These are phyloP conservation scores for Zophobas atratus DNA, from an alignment of 1,140 invertebrate species.

Conservation along the genomic window DNA sequence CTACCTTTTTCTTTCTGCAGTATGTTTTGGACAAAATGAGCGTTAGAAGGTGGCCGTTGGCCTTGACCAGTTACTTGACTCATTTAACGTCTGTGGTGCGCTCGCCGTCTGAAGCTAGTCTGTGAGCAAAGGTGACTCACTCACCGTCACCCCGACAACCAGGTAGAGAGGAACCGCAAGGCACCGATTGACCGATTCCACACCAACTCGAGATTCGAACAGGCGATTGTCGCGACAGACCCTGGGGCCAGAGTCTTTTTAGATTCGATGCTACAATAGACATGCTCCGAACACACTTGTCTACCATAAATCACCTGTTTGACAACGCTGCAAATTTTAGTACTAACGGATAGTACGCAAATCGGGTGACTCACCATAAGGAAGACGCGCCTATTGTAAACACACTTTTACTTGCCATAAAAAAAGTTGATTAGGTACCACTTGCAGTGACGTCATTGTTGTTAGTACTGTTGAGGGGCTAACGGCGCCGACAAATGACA, in stretches of 20 bases:
- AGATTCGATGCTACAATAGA: slow-evolving; percentile 15
- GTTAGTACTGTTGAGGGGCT: not conserved
- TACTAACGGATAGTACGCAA: slow-evolving; percentile 17
- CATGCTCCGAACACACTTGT: slow-evolving; percentile 39
- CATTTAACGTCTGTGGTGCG: slow-evolving; percentile 52
- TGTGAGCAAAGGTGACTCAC: slow-evolving; percentile 45
- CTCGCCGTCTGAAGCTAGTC: slow-evolving; percentile 46
- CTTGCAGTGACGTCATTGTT: not conserved
- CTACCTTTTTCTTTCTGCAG: slow-evolving; percentile 49
- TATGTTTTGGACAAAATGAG: slow-evolving; percentile 52
- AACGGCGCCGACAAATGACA: not conserved
- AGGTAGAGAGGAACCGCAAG: slow-evolving; percentile 41
- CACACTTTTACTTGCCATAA: not conserved
- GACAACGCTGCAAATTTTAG: slow-evolving; percentile 32
- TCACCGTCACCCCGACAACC: slow-evolving; percentile 44
- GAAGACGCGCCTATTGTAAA: not conserved
- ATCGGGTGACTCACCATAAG: slow-evolving; percentile 1
- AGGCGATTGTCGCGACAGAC: slow-evolving; percentile 33
- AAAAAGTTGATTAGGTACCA: not conserved
- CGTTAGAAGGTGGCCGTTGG: slow-evolving; percentile 55
- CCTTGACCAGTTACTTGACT: slow-evolving; percentile 57
- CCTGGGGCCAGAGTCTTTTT: slow-evolving; percentile 15
- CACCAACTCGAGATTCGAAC: slow-evolving; percentile 39
- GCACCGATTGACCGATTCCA: slow-evolving; percentile 42
- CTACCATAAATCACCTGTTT: slow-evolving; percentile 47